Base-by-base conservation (phyloP, 2,113 vertebrate genomes). In the Clupea harengus region DNA sequence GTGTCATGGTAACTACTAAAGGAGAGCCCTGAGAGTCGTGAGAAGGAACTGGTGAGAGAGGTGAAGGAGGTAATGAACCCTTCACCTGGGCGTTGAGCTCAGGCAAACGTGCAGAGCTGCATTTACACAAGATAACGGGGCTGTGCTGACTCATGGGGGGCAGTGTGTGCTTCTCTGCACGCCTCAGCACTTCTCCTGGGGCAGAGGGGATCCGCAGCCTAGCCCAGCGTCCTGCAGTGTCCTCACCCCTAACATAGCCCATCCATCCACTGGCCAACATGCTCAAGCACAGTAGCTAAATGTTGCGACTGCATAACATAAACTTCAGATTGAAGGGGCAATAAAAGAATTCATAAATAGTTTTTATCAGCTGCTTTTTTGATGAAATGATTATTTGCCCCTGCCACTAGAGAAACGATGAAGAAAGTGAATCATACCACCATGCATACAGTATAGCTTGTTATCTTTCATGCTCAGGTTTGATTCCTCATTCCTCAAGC, bases 41-140 rank as follows among this genome's bases (percentile, higher is more conserved):
- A 25, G 32, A 15, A 2, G 25, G 25, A 72, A 13, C 39, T 39
- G 39, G 39, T 39, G 28, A 11, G 67, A 32, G 75, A 28, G 81
- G 52, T 4, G 45, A 60, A 84, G 81, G 86, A 78, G 83, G 60
- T 83, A 18, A 87, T 84, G 46, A 81, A 46, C 49, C 57, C 22
- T 72, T 86, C 54, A 85, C 82, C 84, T 83, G 85, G 78, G 67
- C 88, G 86, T 88, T 91, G 18, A 25, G 88, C 82, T 85, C 85
- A 85, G 87, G 86, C 83, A 82, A 75, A 90, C 86, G 90, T 89
- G 89, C 88, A 50, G 64, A 88, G 88, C 81, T 85, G 83, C 80
- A 85, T 90, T 91, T 89, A 88, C 75, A 89, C 84, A 87, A 90
- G 89, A 91, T 91, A 91, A 88, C 25, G 86, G 85, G 78, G 45